Conservation (phyloP, 2,113 vertebrate genomes). For the Anguilla japonica region DNA sequence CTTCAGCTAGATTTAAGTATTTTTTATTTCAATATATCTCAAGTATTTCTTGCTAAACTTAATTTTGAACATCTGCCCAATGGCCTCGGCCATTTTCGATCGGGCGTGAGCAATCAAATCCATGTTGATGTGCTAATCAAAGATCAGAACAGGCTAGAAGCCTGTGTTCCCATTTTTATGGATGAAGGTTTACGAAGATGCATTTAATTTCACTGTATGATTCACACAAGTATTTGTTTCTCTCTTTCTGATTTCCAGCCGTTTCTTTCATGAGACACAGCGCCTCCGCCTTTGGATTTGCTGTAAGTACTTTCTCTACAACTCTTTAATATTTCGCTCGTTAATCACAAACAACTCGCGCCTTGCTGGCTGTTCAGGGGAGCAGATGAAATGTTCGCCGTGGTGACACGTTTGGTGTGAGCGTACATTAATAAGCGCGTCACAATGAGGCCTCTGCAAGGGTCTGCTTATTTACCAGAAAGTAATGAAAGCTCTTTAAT, state of each 20-base stretch:
- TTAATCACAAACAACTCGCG: not conserved
- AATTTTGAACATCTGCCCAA: no score
- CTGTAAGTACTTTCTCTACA: constrained; percentile 78
- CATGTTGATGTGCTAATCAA: no score
- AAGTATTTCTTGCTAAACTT: no score
- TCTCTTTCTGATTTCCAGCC: constrained; percentile 70
- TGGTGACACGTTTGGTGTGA: not conserved
- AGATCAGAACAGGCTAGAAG: no score
- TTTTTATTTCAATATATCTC: no score
- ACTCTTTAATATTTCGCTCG: not conserved
- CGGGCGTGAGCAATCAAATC: no score
- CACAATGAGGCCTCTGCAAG: not conserved
- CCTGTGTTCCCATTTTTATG: no score
- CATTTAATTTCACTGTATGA: no score
- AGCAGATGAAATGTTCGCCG: not conserved
- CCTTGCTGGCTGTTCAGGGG: not conserved
- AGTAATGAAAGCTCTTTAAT: not conserved
- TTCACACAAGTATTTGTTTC: not conserved
- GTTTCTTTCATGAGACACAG: constrained; percentile 95
- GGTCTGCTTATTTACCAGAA: not conserved
- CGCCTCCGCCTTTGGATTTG: constrained; percentile 94
- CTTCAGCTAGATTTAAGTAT: no score
- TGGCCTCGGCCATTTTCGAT: no score
- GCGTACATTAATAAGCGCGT: not conserved
- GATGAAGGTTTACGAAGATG: no score